Base-by-base conservation (phyloP, 2,113 vertebrate genomes). In the Ammodytes dubius region DNA sequence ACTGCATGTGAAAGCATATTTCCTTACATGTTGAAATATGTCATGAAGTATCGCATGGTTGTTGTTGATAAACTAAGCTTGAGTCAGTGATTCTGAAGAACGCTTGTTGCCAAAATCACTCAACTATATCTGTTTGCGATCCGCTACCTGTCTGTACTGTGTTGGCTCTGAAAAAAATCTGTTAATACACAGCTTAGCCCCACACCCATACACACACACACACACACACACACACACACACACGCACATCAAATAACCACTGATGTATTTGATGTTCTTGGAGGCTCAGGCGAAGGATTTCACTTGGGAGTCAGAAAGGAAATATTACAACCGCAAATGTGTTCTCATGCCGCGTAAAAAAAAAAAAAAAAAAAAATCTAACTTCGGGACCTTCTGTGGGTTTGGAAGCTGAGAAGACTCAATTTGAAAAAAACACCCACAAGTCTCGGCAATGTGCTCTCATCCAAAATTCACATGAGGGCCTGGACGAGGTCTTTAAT, bases 271-370 rank as follows among this genome's bases (percentile, higher is more conserved):
- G 74, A 83, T 85, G 89, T 83, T 67, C 65, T 64, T 12, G 46
- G 63, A 75, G 70, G 52, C 27, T 2, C 78, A 47, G 40, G 52
- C 27, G 3, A 81, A 47, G 40, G 74, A 64, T 78, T 80, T 86
- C 73, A 68, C 69, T 49, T 40, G 63, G 64, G 79, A 86, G 66
- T 64, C n/a, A 61, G 67, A 77, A 35, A 90, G 90, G 78, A 90
- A 90, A 87, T 75, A 82, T 87, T 86, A 87, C 5, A 2, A 87
- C 84, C 87, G 19, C 80, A 84, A 84, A 85, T 82, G 84, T 85
- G 69, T 70, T 84, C 70, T 69, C 6, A 37, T 65, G 70, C 27
- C 27, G 74, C n/a, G 12, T 65, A 37, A 83, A 82, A 59, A 71
- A 71, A 65, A 69, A n/a, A n/a, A 37, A 83, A 82, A 59, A 71